Conservation (phyloP, 1,140 invertebrate species). For the Cotesia vestalis region DNA sequence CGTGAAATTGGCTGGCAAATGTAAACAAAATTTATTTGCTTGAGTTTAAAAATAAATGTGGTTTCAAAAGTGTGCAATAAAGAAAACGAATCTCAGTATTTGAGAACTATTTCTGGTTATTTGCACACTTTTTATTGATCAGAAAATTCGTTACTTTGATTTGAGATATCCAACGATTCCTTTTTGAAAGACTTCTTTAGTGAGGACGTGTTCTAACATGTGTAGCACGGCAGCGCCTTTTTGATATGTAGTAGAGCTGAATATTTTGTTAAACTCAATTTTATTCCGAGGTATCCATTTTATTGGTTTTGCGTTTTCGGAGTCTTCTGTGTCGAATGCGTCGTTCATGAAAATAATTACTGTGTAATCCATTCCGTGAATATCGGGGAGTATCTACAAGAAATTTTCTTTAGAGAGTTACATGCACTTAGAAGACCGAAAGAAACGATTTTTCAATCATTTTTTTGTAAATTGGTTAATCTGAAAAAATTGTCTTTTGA, state of each 20-base stretch:
- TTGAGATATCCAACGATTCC: conserved; percentile 58
- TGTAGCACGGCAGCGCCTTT: conserved; percentile 63
- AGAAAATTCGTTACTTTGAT: conserved; percentile 54
- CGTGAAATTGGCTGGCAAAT: conserved; percentile 66
- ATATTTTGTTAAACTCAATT: conserved; percentile 77
- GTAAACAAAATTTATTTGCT: not conserved
- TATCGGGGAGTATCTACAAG: too few species aligned
- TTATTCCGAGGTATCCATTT: conserved; percentile 72
- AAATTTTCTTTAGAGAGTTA: too few species aligned
- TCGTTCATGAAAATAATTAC: too few species aligned
- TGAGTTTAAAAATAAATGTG: not conserved
- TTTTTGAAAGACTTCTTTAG: conserved; percentile 58
- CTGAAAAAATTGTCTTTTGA: too few species aligned
- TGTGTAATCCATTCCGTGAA: too few species aligned
- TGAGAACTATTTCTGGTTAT: not conserved
- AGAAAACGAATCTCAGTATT: not conserved
- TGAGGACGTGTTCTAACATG: conserved; percentile 64
- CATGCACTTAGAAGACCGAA: too few species aligned
- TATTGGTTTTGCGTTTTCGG: not conserved
- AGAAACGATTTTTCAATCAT: too few species aligned
- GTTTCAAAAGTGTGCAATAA: not conserved
- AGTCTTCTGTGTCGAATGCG: too few species aligned
- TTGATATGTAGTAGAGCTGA: conserved; percentile 82
- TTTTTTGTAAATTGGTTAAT: too few species aligned
- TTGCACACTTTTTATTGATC: not conserved